These are phyloP conservation scores for Pelodytes ibericus DNA, from an alignment of 2,797 vertebrate genomes.

Conservation along the genomic window DNA sequence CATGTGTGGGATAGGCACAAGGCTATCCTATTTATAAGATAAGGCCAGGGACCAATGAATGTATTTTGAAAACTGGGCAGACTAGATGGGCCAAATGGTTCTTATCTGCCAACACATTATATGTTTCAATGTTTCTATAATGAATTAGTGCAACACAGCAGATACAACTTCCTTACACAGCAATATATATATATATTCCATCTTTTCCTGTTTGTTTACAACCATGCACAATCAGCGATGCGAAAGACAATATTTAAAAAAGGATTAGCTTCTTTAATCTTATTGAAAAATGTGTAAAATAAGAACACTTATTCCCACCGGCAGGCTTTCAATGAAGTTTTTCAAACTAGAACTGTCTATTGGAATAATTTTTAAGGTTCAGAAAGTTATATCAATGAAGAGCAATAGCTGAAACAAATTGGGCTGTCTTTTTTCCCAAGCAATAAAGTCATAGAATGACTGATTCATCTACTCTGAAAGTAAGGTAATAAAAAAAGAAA, in stretches of 20 bases:
- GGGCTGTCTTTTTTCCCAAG: conserved; percentile 50
- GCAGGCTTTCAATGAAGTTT: conserved; percentile 32
- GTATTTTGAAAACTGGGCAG: too few species aligned
- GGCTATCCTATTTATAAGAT: too few species aligned
- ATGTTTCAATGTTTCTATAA: neutral
- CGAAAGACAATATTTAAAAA: conserved; percentile 27
- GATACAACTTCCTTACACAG: neutral
- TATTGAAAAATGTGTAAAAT: conserved; percentile 39
- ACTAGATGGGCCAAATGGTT: too few species aligned
- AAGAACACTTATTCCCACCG: conserved; percentile 21
- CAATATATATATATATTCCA: neutral
- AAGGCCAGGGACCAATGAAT: too few species aligned
- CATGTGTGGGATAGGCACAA: too few species aligned
- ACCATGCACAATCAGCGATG: neutral
- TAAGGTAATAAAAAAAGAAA: conserved; percentile 55
- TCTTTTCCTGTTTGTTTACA: neutral
- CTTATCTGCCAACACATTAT: too few species aligned
- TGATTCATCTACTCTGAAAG: conserved; percentile 55
- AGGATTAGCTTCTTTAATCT: conserved; percentile 43
- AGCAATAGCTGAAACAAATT: conserved; percentile 56
- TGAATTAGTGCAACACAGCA: neutral
- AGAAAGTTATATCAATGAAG: conserved; percentile 56
- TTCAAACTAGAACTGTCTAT: conserved; percentile 48
- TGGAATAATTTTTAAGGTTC: conserved; percentile 55
- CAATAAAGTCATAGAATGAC: conserved; percentile 57